Percentiles rank a stretch among this genome's conserved stretches.
These are phyloP conservation scores for Apeira syringaria DNA, from an alignment of 2,888 invertebrate genomes.

Conservation along the genomic window DNA sequence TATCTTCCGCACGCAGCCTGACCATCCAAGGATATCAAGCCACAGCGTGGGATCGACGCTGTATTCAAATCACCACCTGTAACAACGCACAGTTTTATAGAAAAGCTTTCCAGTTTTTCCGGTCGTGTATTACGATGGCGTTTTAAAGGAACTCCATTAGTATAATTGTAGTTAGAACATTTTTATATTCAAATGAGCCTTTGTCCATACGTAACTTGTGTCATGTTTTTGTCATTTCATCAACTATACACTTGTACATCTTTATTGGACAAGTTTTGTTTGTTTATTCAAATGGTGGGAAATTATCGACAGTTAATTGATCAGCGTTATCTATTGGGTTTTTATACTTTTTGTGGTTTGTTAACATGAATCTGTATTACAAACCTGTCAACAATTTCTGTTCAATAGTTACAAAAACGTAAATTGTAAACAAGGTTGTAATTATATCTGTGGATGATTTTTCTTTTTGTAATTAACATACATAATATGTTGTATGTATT, in stretches of 20 bases:
- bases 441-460: too few relatives aligned
- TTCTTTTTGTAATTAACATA: too few relatives aligned
- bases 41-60: constrained; percentile 65
- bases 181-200: constrained; percentile 73
- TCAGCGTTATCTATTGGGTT: constrained; percentile 14
- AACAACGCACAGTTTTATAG: constrained; percentile 56
- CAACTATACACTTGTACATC: constrained; percentile 21
- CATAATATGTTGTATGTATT: too few relatives aligned
- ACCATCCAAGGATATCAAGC: constrained; percentile 45
- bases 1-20: constrained; percentile 14
- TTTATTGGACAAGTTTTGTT: constrained; percentile 38
- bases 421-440: too few relatives aligned
- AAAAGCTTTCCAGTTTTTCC: constrained; percentile 79
- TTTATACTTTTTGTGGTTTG: constrained; percentile 8
- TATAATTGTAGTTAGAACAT: constrained; percentile 53
- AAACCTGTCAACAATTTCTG: too few relatives aligned
- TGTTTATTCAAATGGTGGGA: constrained; percentile 34
- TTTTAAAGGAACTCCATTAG: constrained; percentile 65
- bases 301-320: constrained; percentile 26
- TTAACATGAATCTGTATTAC: neutral
- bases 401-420: too few relatives aligned
- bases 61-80: constrained; percentile 61
- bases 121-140: constrained; percentile 49
- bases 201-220: constrained; percentile 54
- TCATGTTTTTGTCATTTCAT: constrained; percentile 39